Conservation (phyloP, 2,113 vertebrate species). For the Elephas maximus region DNA sequence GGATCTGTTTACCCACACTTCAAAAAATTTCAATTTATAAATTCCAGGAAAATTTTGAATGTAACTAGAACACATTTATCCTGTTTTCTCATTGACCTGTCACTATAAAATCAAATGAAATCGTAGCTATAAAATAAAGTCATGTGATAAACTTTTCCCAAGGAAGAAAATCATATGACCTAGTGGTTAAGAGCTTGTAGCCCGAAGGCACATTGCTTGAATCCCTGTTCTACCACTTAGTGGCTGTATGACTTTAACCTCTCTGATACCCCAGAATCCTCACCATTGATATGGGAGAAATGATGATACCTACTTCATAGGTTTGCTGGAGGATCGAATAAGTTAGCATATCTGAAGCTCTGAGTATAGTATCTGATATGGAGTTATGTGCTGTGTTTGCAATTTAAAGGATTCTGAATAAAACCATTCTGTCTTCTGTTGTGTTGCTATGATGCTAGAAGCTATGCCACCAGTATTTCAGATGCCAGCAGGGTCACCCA, state of each 20-base stretch:
- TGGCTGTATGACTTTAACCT: background rate
- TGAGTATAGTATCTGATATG: fast-evolving
- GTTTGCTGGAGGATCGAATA: background rate
- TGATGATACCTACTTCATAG: fast-evolving
- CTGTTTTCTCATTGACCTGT: background rate
- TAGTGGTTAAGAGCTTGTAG: background rate
- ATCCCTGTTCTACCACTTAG: background rate
- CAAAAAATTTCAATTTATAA: background rate
- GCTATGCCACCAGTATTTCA: background rate
- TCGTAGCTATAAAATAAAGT: background rate
- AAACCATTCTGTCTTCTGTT: background rate
- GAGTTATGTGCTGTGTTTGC: background rate
- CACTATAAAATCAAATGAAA: background rate
- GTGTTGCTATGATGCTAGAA: no score
- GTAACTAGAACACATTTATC: background rate
- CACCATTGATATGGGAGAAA: fast-evolving
- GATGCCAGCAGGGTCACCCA: background rate
- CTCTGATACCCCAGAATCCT: background rate
- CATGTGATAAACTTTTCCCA: background rate
- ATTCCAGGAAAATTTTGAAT: background rate
- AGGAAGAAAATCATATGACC: background rate
- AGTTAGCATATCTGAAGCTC: background rate
- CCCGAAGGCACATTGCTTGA: background rate
- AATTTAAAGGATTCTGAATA: background rate
- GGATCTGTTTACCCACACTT: background rate